A percentile compares a stretch with the other conserved stretches of the same genome.
Conservation (phyloP, 2,888 invertebrate genomes). For the Caradrina clavipalpis region DNA sequence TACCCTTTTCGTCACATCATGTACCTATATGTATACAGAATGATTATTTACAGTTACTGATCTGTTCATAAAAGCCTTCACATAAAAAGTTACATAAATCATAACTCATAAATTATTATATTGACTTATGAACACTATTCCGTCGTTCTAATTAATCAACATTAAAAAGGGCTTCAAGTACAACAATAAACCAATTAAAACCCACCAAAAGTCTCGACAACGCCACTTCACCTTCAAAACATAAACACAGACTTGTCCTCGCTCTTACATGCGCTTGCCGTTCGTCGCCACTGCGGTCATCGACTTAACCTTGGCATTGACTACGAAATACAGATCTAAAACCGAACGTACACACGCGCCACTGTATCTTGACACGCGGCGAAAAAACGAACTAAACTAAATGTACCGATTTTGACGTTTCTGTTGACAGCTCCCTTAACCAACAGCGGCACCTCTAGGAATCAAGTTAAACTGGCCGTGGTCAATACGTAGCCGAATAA, state of each 20-base stretch:
- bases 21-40: too few species aligned
- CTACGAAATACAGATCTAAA: slow-evolving; percentile 59
- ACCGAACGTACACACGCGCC: slow-evolving; percentile 66
- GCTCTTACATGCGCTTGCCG: slow-evolving; percentile 65
- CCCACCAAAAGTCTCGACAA: slow-evolving; percentile 20
- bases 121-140: not conserved
- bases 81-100: not conserved
- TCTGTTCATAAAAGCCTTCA: too few species aligned
- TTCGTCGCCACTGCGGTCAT: slow-evolving; percentile 78
- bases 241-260: slow-evolving; percentile 41
- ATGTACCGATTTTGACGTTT: slow-evolving; percentile 9
- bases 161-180: not conserved
- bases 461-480: slow-evolving; percentile 4
- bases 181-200: slow-evolving; percentile 1
- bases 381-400: slow-evolving; percentile 19
- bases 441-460: slow-evolving; percentile 11
- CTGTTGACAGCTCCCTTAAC: slow-evolving; percentile 17
- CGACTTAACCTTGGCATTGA: slow-evolving; percentile 85
- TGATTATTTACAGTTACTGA: too few species aligned
- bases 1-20: too few species aligned
- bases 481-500: slow-evolving; percentile 31
- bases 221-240: slow-evolving; percentile 27
- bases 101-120: not conserved
- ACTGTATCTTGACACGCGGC: slow-evolving; percentile 31
- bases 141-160: not conserved